Evolutionary conservation across 2,113 vertebrate genomes (phyloP), one percentile per base, ranked within the genome.

Genomic region (Lagenorhynchus albirostris): DNA sequence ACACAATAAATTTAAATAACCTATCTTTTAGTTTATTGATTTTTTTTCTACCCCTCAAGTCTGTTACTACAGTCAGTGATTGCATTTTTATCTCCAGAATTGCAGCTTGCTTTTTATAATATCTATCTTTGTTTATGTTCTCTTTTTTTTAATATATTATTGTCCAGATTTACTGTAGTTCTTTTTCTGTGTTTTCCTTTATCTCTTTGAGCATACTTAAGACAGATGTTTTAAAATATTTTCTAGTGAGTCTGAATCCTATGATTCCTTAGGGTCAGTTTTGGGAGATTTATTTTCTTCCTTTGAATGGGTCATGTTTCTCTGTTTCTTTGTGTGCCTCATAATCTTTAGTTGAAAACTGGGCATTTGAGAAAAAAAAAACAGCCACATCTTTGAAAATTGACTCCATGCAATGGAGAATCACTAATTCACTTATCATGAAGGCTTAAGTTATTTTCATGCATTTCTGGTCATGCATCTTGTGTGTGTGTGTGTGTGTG

Each of bases 401-500:
- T 81, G 18, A 1, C 1, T 74, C 53, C 36, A 29, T 38, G 18
- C 5, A 82, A 11, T 38, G 31, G 29, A 67, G 2, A 1, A 63
- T 84, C 25, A 81, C 12, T 47, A 77, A 84, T 60, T 55, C 36
- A 8, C 4, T 76, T 26, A 84, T 14, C 36, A 63, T 29, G 11
- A 84, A 44, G 13, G 7, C 8, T 53, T 81, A 41, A 47, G 8
- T 74, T 63, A 1, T 44, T 73, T 81, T 53, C 3, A 80, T 67
- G 12, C 0, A 20, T 80, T 89, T 73, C 3, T 67, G 38, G 18
- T 0, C 1, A 26, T 58, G 21, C 4, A 31, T 60, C 4, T 53
- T 50, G 7, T 41, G 33, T 18, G 26, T 44, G 4, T 13, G 31
- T 17, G 0, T 71, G 7, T 47, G 8, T 47, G 1, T 1, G 85